Conservation (phyloP, 1,140 invertebrate species). For the Zaprionus camerounensis region DNA sequence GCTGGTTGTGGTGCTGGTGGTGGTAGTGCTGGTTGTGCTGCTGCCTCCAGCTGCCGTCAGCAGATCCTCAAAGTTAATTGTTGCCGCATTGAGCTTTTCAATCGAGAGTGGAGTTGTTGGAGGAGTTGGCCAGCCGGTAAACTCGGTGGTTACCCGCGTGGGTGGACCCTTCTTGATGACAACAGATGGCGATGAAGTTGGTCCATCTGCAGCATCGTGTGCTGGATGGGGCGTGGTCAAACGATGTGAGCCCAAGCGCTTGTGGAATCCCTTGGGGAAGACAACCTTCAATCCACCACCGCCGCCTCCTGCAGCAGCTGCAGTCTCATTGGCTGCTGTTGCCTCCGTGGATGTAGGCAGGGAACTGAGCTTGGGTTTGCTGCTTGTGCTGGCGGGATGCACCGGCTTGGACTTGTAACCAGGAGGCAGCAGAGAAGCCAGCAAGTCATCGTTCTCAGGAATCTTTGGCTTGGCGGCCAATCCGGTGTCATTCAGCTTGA, state of each 20-base stretch:
- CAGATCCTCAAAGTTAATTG: conserved; percentile 83
- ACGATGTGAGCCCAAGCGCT: conserved; percentile 87
- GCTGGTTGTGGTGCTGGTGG: conserved; percentile 90
- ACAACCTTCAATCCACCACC: conserved; percentile 88
- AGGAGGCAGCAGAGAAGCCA: conserved; percentile 86
- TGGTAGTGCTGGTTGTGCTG: conserved; percentile 85
- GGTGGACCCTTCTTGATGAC: conserved; percentile 93
- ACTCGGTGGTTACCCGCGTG: conserved; percentile 92
- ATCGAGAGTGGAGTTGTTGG: conserved; percentile 93
- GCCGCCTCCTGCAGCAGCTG: conserved; percentile 47
- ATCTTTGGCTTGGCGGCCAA: conserved; percentile 63
- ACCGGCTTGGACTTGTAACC: conserved; percentile 85
- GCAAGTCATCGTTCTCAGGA: conserved; percentile 85
- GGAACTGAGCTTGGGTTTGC: conserved; percentile 55
- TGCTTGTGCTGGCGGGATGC: conserved; percentile 57
- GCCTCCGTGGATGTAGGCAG: conserved; percentile 57
- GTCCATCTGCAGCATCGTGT: conserved; percentile 57
- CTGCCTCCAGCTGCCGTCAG: conserved; percentile 53
- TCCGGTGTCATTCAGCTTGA: conserved; percentile 84
- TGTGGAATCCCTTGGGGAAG: conserved; percentile 91
- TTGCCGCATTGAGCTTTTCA: conserved; percentile 91
- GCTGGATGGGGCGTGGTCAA: conserved; percentile 86
- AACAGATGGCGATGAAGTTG: conserved; percentile 85
- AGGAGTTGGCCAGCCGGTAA: conserved; percentile 94
- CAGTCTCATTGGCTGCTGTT: conserved; percentile 8